Conservation (phyloP, 1,140 invertebrate genomes). For the Drosophila malerkotliana region DNA sequence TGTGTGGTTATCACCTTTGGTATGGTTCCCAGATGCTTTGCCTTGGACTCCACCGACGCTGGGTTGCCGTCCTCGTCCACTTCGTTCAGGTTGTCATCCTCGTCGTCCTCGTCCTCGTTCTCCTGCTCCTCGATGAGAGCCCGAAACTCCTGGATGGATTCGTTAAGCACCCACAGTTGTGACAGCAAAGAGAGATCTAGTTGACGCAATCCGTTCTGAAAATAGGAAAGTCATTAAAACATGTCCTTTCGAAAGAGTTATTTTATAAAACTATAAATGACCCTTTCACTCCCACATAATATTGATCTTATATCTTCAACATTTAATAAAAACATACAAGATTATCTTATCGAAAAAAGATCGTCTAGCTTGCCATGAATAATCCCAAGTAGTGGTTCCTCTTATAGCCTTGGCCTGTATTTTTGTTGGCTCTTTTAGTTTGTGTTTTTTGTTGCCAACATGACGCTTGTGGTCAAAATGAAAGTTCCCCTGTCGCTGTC, state of each 20-base stretch:
- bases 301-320: not conserved
- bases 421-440: conserved; percentile 38
- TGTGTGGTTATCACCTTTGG: conserved; percentile 83
- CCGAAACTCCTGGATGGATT: conserved; percentile 95
- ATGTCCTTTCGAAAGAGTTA: not conserved
- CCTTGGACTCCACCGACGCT: conserved; percentile 86
- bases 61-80: conserved; percentile 84
- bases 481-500: conserved; percentile 80
- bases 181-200: conserved; percentile 93
- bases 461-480: conserved; percentile 80
- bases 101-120: conserved; percentile 77
- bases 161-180: conserved; percentile 94
- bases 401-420: conserved; percentile 73
- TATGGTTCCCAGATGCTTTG: conserved; percentile 72
- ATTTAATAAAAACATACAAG: conserved; percentile 7
- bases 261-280: not conserved
- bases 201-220: conserved; percentile 90
- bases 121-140: conserved; percentile 89
- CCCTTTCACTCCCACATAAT: not conserved
- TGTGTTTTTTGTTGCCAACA: conserved; percentile 1
- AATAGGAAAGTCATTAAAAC: conserved; percentile 5
- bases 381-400: conserved; percentile 47
- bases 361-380: conserved; percentile 30
- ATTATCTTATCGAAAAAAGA: conserved; percentile 25
- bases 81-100: conserved; percentile 49